phyloP scores from a whole-genome alignment of 2,888 invertebrate genomes.

The Patella depressa region DNA sequence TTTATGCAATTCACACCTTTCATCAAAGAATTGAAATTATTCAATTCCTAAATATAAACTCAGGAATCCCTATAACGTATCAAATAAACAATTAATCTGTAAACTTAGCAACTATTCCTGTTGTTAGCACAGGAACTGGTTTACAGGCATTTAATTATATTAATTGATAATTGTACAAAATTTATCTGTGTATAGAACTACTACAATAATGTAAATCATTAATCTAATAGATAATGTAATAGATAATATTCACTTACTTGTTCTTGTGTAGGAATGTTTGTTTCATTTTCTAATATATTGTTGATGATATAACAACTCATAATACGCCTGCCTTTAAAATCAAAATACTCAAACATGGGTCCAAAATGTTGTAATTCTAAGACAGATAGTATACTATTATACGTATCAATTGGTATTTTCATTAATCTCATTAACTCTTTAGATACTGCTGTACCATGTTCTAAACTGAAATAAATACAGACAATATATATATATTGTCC shows the following conservation, averaged over 20 bases:
- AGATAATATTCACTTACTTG: slow-evolving; percentile 75
- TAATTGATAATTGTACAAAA: too few relatives aligned
- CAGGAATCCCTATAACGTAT: too few relatives aligned
- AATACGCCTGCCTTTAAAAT: slow-evolving; percentile 86
- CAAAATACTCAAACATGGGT: slow-evolving; percentile 87
- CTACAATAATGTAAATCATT: not conserved
- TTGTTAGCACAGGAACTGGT: too few relatives aligned
- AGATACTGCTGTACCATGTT: slow-evolving; percentile 78
- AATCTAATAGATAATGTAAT: not conserved
- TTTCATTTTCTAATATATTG: slow-evolving; percentile 91
- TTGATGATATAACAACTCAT: slow-evolving; percentile 90
- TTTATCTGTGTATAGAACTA: too few relatives aligned
- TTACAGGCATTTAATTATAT: too few relatives aligned
- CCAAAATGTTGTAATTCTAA: slow-evolving; percentile 89
- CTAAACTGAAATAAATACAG: slow-evolving; percentile 56
- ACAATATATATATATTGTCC: not conserved
- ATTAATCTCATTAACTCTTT: slow-evolving; percentile 93
- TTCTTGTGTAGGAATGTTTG: slow-evolving; percentile 87
- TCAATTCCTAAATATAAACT: too few relatives aligned
- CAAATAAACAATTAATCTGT: too few relatives aligned
- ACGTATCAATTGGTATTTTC: slow-evolving; percentile 94
- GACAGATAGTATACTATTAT: slow-evolving; percentile 90
- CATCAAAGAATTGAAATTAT: too few relatives aligned
- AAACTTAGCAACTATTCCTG: too few relatives aligned
- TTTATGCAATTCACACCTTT: too few relatives aligned